Evolutionary conservation across 2,113 vertebrate species (phyloP).

Genomic region (Cyphomyrus discorhynchus): DNA sequence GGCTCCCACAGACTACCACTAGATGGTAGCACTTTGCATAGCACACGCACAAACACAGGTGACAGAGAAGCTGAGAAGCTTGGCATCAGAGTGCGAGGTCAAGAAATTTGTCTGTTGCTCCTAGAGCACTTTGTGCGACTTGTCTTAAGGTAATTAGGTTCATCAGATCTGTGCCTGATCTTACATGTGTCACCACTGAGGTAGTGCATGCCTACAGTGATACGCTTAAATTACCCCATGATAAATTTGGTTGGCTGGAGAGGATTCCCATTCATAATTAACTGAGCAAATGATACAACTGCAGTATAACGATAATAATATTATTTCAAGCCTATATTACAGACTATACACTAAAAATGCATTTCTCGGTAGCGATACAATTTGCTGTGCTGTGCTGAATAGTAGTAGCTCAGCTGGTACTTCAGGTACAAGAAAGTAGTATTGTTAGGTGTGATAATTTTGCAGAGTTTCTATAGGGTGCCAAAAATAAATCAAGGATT

Average conservation of each 20-base stretch:
- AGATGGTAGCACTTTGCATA: slow-evolving; percentile 10
- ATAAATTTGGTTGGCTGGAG: background rate
- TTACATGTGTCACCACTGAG: background rate
- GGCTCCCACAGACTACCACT: background rate
- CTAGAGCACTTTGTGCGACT: background rate
- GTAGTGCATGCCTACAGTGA: background rate
- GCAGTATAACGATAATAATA: background rate
- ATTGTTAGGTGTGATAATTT: background rate
- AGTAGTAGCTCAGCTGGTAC: background rate
- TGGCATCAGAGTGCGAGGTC: background rate
- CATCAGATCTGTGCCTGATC: background rate
- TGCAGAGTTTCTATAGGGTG: background rate
- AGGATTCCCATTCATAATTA: too few relatives aligned
- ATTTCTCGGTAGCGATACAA: background rate
- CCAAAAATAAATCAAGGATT: background rate
- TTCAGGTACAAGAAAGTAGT: background rate
- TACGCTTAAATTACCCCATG: background rate
- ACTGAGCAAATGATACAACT: too few relatives aligned
- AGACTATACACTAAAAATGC: background rate
- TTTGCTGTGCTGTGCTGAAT: background rate
- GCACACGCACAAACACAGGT: background rate
- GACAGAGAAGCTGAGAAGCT: background rate
- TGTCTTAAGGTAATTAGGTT: background rate
- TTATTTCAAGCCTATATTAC: background rate
- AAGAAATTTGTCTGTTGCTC: background rate